These are phyloP conservation scores for Pelobates fuscus DNA, from an alignment of 2,113 vertebrate species.

Conservation along the genomic window DNA sequence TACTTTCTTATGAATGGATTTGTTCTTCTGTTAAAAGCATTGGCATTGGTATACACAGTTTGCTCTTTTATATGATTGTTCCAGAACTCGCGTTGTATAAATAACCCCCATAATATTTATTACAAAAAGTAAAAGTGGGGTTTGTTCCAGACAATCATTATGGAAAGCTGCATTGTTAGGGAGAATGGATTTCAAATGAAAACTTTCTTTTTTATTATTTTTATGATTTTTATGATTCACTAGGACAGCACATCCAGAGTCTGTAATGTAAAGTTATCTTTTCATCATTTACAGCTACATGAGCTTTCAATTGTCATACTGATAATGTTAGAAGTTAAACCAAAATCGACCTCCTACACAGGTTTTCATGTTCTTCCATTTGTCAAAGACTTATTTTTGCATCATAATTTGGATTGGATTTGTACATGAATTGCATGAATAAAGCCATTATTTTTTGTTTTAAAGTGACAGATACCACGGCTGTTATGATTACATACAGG, in stretches of 20 bases:
- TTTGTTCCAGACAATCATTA: neutral
- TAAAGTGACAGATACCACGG: too few relatives aligned
- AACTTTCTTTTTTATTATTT: constrained; percentile 5
- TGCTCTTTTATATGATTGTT: too few relatives aligned
- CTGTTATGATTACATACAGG: too few relatives aligned
- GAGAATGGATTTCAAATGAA: neutral
- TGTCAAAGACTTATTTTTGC: constrained; percentile 11
- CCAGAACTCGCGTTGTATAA: neutral
- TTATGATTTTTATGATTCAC: constrained; percentile 15
- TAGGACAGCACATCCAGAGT: constrained; percentile 10
- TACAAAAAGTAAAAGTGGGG: too few relatives aligned
- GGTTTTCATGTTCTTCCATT: constrained; percentile 30
- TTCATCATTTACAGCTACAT: constrained; percentile 22
- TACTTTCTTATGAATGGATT: too few relatives aligned
- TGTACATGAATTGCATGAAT: too few relatives aligned
- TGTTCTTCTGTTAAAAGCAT: too few relatives aligned
- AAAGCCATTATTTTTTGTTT: too few relatives aligned
- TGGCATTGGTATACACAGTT: too few relatives aligned
- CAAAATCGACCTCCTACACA: constrained; percentile 46
- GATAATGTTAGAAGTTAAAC: constrained; percentile 26
- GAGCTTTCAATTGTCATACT: constrained; percentile 31
- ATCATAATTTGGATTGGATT: too few relatives aligned
- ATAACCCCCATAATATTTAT: too few relatives aligned
- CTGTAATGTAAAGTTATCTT: constrained; percentile 41
- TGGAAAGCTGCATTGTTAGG: neutral